Evolutionary conservation across 2,113 vertebrate species (phyloP).

Genomic region (Pomatorhinus ruficollis): DNA sequence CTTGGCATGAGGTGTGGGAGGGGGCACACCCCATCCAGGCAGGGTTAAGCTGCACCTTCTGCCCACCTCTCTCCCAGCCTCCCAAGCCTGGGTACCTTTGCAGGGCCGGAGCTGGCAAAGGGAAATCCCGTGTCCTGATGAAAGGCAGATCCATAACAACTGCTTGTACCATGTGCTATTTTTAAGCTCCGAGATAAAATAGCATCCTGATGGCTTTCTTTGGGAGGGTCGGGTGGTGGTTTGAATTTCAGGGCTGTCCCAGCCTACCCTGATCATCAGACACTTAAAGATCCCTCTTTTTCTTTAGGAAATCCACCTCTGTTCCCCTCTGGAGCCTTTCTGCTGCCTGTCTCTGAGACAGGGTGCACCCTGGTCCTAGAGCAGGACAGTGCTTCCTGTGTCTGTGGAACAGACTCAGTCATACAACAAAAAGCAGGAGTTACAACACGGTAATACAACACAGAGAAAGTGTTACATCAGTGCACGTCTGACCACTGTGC

Average conservation of each 20-base stretch:
- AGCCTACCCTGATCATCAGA: not conserved
- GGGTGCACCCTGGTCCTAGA: not conserved
- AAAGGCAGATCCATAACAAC: constrained; percentile 12
- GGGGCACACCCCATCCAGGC: not conserved
- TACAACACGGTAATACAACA: not conserved
- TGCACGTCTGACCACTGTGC: not conserved
- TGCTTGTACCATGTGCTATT: constrained; percentile 31
- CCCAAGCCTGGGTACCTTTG: not conserved
- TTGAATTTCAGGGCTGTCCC: constrained; percentile 39
- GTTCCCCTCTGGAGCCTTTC: not conserved
- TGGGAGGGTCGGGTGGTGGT: fast-evolving
- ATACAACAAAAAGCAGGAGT: not conserved
- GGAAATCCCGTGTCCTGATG: not conserved
- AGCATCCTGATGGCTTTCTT: constrained; percentile 11
- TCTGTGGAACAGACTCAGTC: not conserved
- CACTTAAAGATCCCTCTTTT: not conserved
- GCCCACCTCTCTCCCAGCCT: not conserved
- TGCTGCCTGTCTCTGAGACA: fast-evolving
- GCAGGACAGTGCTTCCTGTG: not conserved
- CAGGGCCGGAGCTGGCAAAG: not conserved
- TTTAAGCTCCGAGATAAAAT: constrained; percentile 45
- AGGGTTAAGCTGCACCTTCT: not conserved
- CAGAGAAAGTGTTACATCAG: not conserved
- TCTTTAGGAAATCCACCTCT: not conserved
- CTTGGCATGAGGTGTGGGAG: not conserved